A percentile compares a stretch with the other conserved stretches of the same genome.
Conservation (phyloP, 2,888 invertebrate genomes). For the Dendrolimus pini region DNA sequence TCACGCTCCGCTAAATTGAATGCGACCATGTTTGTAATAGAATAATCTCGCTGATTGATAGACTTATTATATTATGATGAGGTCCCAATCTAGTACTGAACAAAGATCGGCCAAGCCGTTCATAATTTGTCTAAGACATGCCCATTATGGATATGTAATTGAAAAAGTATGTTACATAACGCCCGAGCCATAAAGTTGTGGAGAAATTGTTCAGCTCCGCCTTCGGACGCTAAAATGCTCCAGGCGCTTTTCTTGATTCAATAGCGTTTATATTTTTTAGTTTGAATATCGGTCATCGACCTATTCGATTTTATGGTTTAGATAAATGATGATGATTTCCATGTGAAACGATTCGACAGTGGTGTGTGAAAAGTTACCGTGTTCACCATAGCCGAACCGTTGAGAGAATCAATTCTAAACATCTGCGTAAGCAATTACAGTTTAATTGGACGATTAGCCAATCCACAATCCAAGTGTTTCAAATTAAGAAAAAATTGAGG, state of each 20-base stretch:
- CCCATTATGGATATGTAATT: conserved; percentile 49
- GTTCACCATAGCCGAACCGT: conserved; percentile 27
- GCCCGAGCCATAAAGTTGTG: conserved; percentile 40
- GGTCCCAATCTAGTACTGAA: conserved; percentile 51
- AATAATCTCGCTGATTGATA: conserved; percentile 63
- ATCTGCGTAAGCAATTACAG: conserved; percentile 29
- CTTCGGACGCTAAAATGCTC: conserved; percentile 54
- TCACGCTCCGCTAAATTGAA: conserved; percentile 59
- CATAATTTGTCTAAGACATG: conserved; percentile 50
- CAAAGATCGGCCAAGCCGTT: conserved; percentile 37
- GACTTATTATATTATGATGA: conserved; percentile 61
- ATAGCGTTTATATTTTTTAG: conserved; percentile 44
- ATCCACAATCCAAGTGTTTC: conserved; percentile 24
- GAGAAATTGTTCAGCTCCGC: conserved; percentile 58
- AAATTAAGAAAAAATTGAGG: conserved; percentile 23
- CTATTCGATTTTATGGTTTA: conserved; percentile 54
- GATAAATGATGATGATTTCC: conserved; percentile 58
- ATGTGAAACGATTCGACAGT: conserved; percentile 50
- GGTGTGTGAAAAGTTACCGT: conserved; percentile 44
- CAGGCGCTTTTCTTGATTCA: conserved; percentile 62
- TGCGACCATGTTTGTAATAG: conserved; percentile 50
- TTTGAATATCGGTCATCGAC: conserved; percentile 46
- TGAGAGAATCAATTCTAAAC: conserved; percentile 14
- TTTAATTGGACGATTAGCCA: conserved; percentile 36
- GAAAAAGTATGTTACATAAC: conserved; percentile 58